Percentiles rank a stretch among this genome's conserved stretches.
phyloP scores from a whole-genome alignment of 2,888 invertebrate genomes.

The Athalia rosae region DNA sequence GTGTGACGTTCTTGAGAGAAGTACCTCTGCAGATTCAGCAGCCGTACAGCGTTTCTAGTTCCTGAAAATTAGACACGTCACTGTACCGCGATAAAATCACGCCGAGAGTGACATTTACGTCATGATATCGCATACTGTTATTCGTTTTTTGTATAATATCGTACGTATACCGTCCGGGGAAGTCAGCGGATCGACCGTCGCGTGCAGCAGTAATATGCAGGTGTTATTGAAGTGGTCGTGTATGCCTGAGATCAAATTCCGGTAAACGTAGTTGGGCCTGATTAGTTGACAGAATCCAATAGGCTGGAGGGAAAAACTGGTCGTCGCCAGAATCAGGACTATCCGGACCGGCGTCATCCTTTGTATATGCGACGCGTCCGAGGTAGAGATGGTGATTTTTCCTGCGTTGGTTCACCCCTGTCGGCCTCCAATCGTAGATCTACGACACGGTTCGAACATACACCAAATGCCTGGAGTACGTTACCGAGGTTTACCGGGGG shows the following conservation, averaged over 20 bases:
- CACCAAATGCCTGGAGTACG: no score
- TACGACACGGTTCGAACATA: no score
- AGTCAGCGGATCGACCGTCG: conserved; percentile 55
- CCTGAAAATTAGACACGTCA: conserved; percentile 51
- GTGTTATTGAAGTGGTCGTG: conserved; percentile 69
- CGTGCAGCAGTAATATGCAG: conserved; percentile 67
- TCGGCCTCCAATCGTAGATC: no score
- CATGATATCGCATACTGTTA: no score
- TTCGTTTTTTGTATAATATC: not conserved
- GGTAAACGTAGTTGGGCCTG: conserved; percentile 60
- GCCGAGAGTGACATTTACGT: no score
- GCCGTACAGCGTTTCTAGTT: conserved; percentile 52
- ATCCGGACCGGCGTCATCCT: not conserved
- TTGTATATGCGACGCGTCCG: not conserved
- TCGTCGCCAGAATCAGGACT: not conserved
- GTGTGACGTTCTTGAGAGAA: conserved; percentile 58
- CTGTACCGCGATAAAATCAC: no score
- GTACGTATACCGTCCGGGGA: conserved; percentile 58
- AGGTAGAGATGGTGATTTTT: not conserved
- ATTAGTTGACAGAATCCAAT: conserved; percentile 52
- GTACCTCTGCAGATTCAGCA: conserved; percentile 59
- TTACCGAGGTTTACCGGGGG: no score
- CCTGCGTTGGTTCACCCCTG: no score
- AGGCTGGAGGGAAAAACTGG: not conserved
- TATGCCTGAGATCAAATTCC: conserved; percentile 60